Evolutionary conservation across 2,888 invertebrate species (phyloP).

Genomic region (Ganaspis brasiliensis): DNA sequence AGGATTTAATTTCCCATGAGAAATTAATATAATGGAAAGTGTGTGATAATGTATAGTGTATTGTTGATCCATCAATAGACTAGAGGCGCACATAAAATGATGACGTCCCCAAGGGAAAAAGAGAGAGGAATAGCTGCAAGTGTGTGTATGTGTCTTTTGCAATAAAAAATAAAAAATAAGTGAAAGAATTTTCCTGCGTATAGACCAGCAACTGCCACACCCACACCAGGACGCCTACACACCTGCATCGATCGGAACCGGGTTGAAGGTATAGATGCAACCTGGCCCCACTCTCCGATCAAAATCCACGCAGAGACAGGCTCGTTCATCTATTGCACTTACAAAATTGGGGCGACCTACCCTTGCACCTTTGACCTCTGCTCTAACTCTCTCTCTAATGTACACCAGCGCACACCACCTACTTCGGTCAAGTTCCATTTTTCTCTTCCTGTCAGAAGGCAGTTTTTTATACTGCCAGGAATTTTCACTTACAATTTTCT

Average conservation of each 20-base stretch:
- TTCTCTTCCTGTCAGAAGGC: too few species aligned
- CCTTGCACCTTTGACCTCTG: conserved; percentile 15
- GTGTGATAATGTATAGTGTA: conserved; percentile 5
- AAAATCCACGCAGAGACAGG: background rate
- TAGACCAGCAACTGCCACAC: background rate
- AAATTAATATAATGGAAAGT: conserved; percentile 12
- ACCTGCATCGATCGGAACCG: conserved; percentile 24
- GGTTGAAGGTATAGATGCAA: conserved; percentile 1
- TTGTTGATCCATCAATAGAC: conserved; percentile 19
- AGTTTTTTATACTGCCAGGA: too few species aligned
- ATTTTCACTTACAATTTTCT: too few species aligned
- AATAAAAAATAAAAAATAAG: background rate
- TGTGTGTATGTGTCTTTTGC: background rate
- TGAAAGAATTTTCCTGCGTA: background rate
- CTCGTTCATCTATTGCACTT: background rate
- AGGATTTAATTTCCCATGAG: background rate
- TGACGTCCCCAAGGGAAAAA: background rate
- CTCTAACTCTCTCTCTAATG: background rate
- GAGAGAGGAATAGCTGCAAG: background rate
- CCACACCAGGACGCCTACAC: background rate
- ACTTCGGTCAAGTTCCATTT: conserved; percentile 1
- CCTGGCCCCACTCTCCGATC: conserved; percentile 15
- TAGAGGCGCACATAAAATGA: background rate
- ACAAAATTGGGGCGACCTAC: conserved; percentile 8
- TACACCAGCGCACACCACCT: background rate